A percentile compares a stretch with the other conserved stretches of the same genome.
These are phyloP conservation scores for Cremastobaeus sp. DNA, from an alignment of 2,888 invertebrate species.

Conservation along the genomic window DNA sequence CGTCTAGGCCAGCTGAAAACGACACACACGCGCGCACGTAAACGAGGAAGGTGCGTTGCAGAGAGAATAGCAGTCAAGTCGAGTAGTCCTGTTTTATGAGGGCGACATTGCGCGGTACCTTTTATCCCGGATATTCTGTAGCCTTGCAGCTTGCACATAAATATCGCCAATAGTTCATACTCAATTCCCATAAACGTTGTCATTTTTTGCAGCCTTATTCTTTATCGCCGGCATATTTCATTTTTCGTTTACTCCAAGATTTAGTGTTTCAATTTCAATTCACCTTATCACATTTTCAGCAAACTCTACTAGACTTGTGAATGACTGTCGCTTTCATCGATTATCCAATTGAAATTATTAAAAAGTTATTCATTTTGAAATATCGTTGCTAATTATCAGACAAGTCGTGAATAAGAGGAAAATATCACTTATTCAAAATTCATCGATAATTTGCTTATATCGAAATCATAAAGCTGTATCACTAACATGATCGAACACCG, in stretches of 20 bases:
- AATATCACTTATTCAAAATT: no score
- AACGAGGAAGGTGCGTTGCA: conserved; percentile 59
- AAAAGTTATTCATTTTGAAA: no score
- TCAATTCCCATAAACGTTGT: conserved; percentile 40
- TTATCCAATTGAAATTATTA: no score
- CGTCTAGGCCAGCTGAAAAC: conserved; percentile 60
- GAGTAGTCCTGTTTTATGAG: conserved; percentile 69
- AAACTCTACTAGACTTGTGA: no score
- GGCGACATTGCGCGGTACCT: conserved; percentile 71
- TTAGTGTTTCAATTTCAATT: conserved; percentile 28
- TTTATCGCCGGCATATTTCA: conserved; percentile 23
- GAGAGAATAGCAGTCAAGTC: conserved; percentile 52
- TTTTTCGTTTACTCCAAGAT: conserved; percentile 32
- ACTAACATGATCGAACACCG: no score
- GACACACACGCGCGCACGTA: conserved; percentile 56
- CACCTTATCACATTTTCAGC: no score
- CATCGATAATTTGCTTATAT: no score
- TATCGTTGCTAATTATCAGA: no score
- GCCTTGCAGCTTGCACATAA: conserved; percentile 63
- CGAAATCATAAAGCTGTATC: no score
- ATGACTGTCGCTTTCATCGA: no score
- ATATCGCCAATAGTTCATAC: conserved; percentile 64
- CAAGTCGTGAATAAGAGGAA: no score
- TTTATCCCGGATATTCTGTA: conserved; percentile 68
- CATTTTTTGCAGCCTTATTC: conserved; percentile 18